phyloP scores from a whole-genome alignment of 2,797 vertebrate species.

The Gallinago stenura region DNA sequence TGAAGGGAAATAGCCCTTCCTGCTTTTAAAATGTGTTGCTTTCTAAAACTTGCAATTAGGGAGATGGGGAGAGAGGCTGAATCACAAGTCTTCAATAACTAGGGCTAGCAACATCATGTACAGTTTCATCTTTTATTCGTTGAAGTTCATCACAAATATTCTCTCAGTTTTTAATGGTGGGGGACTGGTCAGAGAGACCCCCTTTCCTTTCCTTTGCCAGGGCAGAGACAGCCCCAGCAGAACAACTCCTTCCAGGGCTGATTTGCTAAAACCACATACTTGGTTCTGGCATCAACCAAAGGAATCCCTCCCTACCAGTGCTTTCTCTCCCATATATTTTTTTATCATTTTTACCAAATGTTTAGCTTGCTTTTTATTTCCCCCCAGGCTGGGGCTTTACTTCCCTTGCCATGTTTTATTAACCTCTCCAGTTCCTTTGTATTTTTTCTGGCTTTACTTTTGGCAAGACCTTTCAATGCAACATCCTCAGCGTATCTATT shows the following conservation, averaged over 20 bases:
- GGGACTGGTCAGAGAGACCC: background rate
- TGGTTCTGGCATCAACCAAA: background rate
- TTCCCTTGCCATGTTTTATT: constrained; percentile 21
- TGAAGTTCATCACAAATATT: background rate
- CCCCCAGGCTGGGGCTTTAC: background rate
- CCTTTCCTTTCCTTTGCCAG: background rate
- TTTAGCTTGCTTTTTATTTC: background rate
- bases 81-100: background rate
- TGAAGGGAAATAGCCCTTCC: background rate
- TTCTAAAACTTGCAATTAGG: background rate
- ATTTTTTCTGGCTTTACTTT: constrained; percentile 42
- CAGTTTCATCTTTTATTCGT: background rate
- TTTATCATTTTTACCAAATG: background rate
- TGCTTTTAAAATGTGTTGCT: background rate
- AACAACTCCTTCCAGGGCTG: background rate
- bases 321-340: background rate
- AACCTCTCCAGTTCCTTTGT: background rate
- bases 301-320: background rate
- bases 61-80: background rate
- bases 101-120: background rate
- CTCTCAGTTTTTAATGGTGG: background rate
- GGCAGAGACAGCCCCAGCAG: background rate
- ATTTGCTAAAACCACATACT: background rate
- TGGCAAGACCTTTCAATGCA: constrained; percentile 37
- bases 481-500: constrained; percentile 21